Conservation (phyloP, 2,888 invertebrate genomes). For the Euzophera pinguis region DNA sequence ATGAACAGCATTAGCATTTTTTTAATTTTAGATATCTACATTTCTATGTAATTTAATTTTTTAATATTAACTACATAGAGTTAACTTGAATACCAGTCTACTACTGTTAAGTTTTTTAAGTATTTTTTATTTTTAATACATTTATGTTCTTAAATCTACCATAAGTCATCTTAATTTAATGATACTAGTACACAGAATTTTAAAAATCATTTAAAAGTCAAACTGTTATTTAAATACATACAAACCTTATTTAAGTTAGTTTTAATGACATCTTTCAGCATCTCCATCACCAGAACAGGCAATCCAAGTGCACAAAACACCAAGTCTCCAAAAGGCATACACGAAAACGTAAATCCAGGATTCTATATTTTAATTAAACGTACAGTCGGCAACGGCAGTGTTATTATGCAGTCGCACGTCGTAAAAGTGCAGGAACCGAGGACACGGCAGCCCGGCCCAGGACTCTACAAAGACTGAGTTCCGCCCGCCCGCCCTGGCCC, state of each 20-base stretch:
- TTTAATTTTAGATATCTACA: no score
- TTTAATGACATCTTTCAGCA: neutral
- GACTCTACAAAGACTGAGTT: conserved; percentile 2
- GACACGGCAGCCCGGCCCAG: neutral
- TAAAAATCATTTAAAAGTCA: neutral
- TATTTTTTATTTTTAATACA: no score
- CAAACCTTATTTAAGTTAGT: neutral
- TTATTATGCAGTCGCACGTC: conserved; percentile 3
- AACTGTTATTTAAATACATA: neutral
- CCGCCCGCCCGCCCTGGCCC: conserved; percentile 8
- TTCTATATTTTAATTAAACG: neutral
- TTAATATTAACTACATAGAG: no score
- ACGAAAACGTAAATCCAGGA: neutral
- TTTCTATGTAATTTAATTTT: no score
- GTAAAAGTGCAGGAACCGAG: neutral
- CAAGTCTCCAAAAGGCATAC: neutral
- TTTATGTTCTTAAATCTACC: no score
- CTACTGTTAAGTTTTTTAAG: no score
- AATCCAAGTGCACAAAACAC: conserved; percentile 1
- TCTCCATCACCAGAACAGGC: neutral
- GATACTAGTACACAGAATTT: neutral
- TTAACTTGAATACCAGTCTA: no score
- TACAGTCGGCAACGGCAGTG: neutral
- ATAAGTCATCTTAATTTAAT: no score
- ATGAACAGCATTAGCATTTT: no score